Evolutionary conservation across 2,797 vertebrate species (phyloP), one percentile per base, ranked within the genome.

Genomic region (Phataginus tricuspis): DNA sequence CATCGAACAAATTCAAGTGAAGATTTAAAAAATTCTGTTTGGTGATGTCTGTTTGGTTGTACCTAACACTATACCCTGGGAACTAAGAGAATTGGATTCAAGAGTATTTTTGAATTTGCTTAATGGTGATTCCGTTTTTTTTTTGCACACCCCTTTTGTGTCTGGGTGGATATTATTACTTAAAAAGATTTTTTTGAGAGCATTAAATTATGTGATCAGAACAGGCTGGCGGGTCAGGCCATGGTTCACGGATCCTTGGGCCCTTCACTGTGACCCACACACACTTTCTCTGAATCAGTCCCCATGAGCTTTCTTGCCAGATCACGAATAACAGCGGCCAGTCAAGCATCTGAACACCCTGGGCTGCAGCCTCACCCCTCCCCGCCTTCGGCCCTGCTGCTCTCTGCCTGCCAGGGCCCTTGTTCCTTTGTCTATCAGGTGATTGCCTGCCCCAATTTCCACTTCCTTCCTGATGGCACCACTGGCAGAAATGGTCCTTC

Each of bases 161-260:
- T 51, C 31, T 8, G 16, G 49, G 61, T 25, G 10, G 18, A 7
- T 42, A 11, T 39, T 66, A 39, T 15, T 51, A 1, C 71, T 90
- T 71, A 49, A 75, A 42, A 57, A 39, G 63, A 55, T 19, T 5
- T 77, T 45, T 61, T 84, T 16, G 0, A 75, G 19, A 61, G 4
- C 27, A 29, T 49, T 49, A 59, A n/a, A 11, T 8, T 74, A 57
- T 25, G 63, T 49, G 10, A 2, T 72, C 12, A 39, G n/a, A 77
- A 84, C 6, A 21, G 6, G 7, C 72, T 49, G 5, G 45, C 5
- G 31, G n/a, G 1, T 51, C 45, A 29, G 29, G 11, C 8, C 27
- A 4, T 1, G 2, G 29, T 12, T 64, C 10, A 5, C 53, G 0
- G 18, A 25, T 5, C 15, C n/a, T 59, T 25, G 18, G 7, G 29